Percentiles rank a stretch among this genome's conserved stretches.
phyloP scores from a whole-genome alignment of 2,888 invertebrate species.

The Lithophane semibrunnea region DNA sequence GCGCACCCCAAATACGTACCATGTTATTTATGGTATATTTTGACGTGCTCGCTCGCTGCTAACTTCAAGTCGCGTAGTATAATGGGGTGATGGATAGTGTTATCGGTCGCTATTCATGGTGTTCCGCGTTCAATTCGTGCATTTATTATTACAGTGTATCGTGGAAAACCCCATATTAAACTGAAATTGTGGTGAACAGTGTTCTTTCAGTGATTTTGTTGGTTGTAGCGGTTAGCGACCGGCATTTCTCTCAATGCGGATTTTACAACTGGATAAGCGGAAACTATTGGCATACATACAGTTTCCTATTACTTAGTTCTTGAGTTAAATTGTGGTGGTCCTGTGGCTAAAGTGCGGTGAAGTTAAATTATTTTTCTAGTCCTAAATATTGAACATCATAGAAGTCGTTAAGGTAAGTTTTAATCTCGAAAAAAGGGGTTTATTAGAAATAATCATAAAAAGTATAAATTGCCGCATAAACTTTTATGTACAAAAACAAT shows the following conservation, averaged over 20 bases:
- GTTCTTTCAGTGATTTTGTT: constrained; percentile 72
- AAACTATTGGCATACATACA: constrained; percentile 49
- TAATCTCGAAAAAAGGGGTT: constrained; percentile 22
- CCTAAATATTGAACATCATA: constrained; percentile 24
- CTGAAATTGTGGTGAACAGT: constrained; percentile 69
- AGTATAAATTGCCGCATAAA: constrained; percentile 5
- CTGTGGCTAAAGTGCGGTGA: constrained; percentile 70
- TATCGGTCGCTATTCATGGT: constrained; percentile 88
- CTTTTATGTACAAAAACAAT: neutral
- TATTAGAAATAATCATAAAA: constrained; percentile 6
- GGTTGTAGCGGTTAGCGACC: constrained; percentile 68
- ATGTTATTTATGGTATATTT: constrained; percentile 90
- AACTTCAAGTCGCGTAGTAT: constrained; percentile 87
- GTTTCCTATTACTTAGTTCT: constrained; percentile 52
- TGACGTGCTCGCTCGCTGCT: constrained; percentile 87
- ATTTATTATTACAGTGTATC: constrained; percentile 78
- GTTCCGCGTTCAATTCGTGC: constrained; percentile 81
- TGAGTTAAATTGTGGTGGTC: constrained; percentile 62
- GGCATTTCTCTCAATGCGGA: constrained; percentile 77
- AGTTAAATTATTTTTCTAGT: constrained; percentile 25
- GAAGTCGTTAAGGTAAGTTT: constrained; percentile 62
- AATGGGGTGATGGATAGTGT: constrained; percentile 90
- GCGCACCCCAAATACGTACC: constrained; percentile 82
- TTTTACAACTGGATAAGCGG: constrained; percentile 68
- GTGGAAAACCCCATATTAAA: constrained; percentile 79